These are phyloP conservation scores for Dolichopus griseipennis DNA, from an alignment of 2,888 invertebrate species.

Conservation along the genomic window DNA sequence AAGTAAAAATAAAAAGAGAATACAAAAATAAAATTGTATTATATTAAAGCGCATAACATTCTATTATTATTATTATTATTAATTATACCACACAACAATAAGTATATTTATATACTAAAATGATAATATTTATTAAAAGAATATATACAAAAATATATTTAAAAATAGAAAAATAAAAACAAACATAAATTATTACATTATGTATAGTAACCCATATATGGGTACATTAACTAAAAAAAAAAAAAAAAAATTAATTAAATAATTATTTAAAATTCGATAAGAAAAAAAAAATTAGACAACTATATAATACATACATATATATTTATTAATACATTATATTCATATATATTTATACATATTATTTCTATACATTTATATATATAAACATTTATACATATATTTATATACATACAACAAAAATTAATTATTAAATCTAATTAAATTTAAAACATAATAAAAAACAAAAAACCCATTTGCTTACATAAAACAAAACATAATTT, in stretches of 20 bases:
- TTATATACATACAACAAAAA: too few species aligned
- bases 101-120: neutral
- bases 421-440: too few species aligned
- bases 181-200: too few species aligned
- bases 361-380: neutral
- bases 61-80: neutral
- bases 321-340: neutral
- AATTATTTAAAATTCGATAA: neutral
- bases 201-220: neutral
- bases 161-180: neutral
- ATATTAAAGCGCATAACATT: too few species aligned
- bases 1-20: too few species aligned
- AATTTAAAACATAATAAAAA: too few species aligned
- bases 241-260: neutral
- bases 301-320: conserved; percentile 1
- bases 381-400: neutral
- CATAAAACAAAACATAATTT: too few species aligned
- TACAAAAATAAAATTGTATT: too few species aligned
- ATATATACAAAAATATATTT: neutral
- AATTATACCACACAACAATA: neutral
- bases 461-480: too few species aligned
- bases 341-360: neutral
- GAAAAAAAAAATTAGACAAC: neutral
- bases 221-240: neutral
- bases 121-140: neutral